Evolutionary conservation across 2,113 vertebrate genomes (phyloP), one percentile per base, ranked within the genome.

Genomic region (Shinisaurus crocodilurus): DNA sequence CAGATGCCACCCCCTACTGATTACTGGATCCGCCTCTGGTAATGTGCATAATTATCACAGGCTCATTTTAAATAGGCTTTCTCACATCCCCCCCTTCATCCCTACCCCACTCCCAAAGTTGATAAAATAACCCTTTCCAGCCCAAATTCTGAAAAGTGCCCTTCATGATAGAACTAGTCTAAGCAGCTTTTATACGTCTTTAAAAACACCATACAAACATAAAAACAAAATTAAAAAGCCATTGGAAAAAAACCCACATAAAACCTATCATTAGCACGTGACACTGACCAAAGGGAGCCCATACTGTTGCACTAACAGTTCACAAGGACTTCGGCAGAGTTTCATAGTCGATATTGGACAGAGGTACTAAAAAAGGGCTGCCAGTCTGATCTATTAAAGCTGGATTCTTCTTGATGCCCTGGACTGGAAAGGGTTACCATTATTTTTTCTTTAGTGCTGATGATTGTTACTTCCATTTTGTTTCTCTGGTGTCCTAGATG

Each of bases 11-110:
- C 90, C 95, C 95, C 93, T 96, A 95, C 93, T 95, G 96, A 97
- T 96, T 95, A 93, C 86, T 95, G 96, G 93, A 92, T 95, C 96
- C 95, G 96, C 97, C 97, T 96, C 96, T 96, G 96, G 97, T 96
- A 95, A 97, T 98, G 97, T 98, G 98, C 98, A 97, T 97, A 97
- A 97, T 96, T 97, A 80, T 97, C 98, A 98, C 98, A 97, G 95
- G 97, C 97, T 98, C 97, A 95, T 97, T 93, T 97, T 97, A 96
- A 97, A 96, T 97, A 97, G 97, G 96, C 96, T 97, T 94, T 96
- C 96, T 93, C 91, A 93, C 93, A 96, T 95, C 96, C 91, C 91
- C 94, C 94, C 94, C 90, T 89, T 94, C 94, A 77, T 91, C 97
- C 95, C 95, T 96, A 95, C 96, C 95, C 91, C 95, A 97, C 37